Evolutionary conservation across 2,113 vertebrate genomes (phyloP).

Genomic region (Clinocottus analis): DNA sequence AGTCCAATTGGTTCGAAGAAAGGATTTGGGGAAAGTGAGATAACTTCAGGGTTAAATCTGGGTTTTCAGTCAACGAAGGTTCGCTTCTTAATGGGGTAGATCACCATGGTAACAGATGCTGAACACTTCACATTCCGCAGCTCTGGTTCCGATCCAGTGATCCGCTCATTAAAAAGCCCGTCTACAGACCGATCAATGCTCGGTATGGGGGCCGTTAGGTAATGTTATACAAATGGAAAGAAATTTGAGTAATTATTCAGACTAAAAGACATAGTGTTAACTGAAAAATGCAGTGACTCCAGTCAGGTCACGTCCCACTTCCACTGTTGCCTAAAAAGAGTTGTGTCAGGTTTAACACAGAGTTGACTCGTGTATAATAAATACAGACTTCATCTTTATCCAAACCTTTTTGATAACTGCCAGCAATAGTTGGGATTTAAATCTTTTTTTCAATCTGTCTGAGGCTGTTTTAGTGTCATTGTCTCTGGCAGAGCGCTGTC

Average conservation of each 20-base stretch:
- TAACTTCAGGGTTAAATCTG: neutral
- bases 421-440: too few species aligned
- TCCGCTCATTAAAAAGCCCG: too few species aligned
- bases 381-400: neutral
- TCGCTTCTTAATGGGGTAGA: neutral
- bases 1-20: neutral
- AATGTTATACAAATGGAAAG: neutral
- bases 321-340: constrained; percentile 11
- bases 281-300: neutral
- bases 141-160: too few species aligned
- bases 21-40: neutral
- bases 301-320: neutral
- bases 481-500: neutral
- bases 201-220: neutral
- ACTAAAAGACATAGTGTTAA: neutral
- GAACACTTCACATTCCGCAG: too few species aligned
- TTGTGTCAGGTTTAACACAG: neutral
- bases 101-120: neutral
- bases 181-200: neutral
- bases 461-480: neutral
- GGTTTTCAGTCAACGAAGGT: neutral
- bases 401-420: neutral
- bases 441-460: neutral
- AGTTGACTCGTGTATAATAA: neutral
- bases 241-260: neutral